Percentiles rank a stretch among this genome's conserved stretches.
These are phyloP conservation scores for Rhineura floridana DNA, from an alignment of 2,113 vertebrate species.

Conservation along the genomic window DNA sequence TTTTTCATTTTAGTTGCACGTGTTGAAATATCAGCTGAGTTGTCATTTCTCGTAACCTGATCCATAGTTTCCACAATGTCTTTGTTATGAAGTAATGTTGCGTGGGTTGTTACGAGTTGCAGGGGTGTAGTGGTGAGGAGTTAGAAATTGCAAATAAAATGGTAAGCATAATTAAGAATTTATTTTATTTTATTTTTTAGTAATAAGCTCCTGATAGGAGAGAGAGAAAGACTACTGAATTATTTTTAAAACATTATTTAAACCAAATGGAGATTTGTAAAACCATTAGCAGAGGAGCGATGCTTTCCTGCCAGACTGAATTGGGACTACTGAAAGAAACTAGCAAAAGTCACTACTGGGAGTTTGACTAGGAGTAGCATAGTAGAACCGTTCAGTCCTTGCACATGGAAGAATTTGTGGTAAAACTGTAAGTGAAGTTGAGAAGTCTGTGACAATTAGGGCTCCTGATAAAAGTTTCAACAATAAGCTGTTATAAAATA, in stretches of 20 bases:
- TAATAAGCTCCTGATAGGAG: conserved; percentile 50
- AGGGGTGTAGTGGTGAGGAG: neutral
- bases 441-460: conserved; percentile 22
- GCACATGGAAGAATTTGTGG: neutral
- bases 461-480: neutral
- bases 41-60: conserved; percentile 48
- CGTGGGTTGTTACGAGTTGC: neutral
- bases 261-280: conserved; percentile 51
- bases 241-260: conserved; percentile 63
- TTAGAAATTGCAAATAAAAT: conserved; percentile 51
- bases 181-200: conserved; percentile 12
- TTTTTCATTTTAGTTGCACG: conserved; percentile 51
- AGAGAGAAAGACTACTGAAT: conserved; percentile 39
- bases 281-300: conserved; percentile 61
- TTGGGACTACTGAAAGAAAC: neutral
- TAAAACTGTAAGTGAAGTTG: conserved; percentile 32
- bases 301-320: conserved; percentile 47
- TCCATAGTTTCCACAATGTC: conserved; percentile 47
- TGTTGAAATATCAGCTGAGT: conserved; percentile 64
- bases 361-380: neutral
- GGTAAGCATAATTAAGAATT: neutral
- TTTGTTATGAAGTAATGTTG: conserved; percentile 58
- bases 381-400: neutral
- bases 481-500: neutral
- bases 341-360: neutral